Percentiles rank a stretch among this genome's conserved stretches.
Evolutionary conservation across 2,797 vertebrate genomes (phyloP).

Genomic region (Ataeniobius toweri): DNA sequence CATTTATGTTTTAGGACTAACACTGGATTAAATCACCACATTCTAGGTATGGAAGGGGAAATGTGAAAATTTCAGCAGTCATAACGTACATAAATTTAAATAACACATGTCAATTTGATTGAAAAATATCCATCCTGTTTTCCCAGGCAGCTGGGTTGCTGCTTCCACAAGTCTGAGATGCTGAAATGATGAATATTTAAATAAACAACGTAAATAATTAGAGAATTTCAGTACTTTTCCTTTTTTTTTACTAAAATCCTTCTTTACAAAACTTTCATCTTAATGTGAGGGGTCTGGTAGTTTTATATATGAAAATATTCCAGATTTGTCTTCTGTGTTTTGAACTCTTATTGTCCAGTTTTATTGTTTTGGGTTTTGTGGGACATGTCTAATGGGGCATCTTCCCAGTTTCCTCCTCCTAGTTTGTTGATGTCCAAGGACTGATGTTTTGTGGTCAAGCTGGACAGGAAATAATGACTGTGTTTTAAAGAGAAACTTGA

Average conservation of each 20-base stretch:
- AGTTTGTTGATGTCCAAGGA: background rate
- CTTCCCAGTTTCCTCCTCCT: background rate
- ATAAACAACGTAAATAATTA: background rate
- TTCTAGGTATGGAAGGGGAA: background rate
- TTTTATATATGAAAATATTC: background rate
- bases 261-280: background rate
- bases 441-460: background rate
- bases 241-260: background rate
- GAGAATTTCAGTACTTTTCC: background rate
- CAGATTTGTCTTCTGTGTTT: background rate
- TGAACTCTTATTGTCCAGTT: background rate
- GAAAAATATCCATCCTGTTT: background rate
- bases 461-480: conserved; percentile 34
- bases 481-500: conserved; percentile 40
- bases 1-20: background rate
- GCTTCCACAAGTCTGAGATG: background rate
- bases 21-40: background rate
- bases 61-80: background rate
- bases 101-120: background rate
- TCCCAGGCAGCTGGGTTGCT: background rate
- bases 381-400: background rate
- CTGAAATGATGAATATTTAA: background rate
- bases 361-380: conserved; percentile 1
- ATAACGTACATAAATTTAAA: background rate
- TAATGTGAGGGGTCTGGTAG: no score